Evolutionary conservation across 2,797 vertebrate genomes (phyloP), one percentile per base, ranked within the genome.

Genomic region (Neosilurus hyrtlii): DNA sequence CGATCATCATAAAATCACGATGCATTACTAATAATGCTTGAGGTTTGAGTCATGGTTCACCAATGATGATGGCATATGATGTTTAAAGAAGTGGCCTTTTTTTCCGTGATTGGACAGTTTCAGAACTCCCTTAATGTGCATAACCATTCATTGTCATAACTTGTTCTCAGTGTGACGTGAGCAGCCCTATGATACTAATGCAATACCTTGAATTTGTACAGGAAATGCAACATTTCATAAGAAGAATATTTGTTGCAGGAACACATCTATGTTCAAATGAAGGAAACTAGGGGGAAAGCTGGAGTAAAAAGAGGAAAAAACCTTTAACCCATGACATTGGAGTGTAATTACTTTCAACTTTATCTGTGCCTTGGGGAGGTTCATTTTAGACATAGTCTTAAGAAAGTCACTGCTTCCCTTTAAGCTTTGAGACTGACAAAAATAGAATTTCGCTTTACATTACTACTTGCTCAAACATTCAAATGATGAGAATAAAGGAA

Each of bases 301-400:
- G 62, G n/a, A 16, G 15, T 8, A 35, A 30, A 26, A 35, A 66
- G 26, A 66, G 26, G 18, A 26, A 30, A 37, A 67, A 67, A 37
- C 3, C 8, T 20, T 37, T 9, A 18, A 67, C 30, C 9, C 65
- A 67, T 35, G 15, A 9, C 43, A 86, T 61, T 88, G 87, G 84
- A 79, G 79, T 89, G 87, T 86, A 86, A 89, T 67, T 83, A 86
- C 86, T 62, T 30, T 81, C 82, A 68, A 84, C 70, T 83, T 83
- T 86, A 85, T 86, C 67, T 24, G 59, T 62, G 61, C 75, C 71
- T 51, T 26, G 22, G 62, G 79, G 85, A n/a, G 35, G 59, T 68
- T 11, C 16, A 57, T 79, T 85, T 85, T 73, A 82, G 74, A 86
- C 61, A 76, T 35, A 65, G 26, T 26, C 22, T 75, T 74, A 56